A percentile compares a stretch with the other conserved stretches of the same genome.
Conservation (phyloP, 1,140 invertebrate species). For the Whitmania pigra region DNA sequence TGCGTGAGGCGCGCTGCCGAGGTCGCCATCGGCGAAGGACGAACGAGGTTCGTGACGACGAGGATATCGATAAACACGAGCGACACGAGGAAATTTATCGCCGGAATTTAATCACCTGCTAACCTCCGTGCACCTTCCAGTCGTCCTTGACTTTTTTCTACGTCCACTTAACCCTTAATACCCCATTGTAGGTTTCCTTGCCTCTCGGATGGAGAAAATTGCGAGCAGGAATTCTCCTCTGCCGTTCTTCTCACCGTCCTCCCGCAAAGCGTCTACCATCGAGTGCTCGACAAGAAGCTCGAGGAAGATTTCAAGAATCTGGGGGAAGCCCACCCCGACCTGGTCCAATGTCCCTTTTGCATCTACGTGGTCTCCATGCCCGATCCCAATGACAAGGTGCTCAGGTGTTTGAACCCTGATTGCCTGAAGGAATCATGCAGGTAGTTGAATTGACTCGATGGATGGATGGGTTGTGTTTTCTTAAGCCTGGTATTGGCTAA, state of each 20-base stretch:
- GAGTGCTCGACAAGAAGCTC: slow-evolving; percentile 40
- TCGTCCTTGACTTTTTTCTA: too few relatives aligned
- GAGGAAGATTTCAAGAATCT: slow-evolving; percentile 51
- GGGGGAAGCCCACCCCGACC: neutral
- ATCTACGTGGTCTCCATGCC: slow-evolving; percentile 51
- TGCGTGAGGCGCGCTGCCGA: slow-evolving; percentile 47
- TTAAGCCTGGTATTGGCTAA: neutral
- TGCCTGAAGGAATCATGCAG: slow-evolving; percentile 56
- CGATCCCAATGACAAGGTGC: slow-evolving; percentile 49
- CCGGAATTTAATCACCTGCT: too few relatives aligned
- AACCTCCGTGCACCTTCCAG: too few relatives aligned
- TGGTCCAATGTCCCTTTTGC: slow-evolving; percentile 50
- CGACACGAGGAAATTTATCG: too few relatives aligned
- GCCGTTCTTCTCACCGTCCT: neutral
- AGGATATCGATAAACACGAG: neutral
- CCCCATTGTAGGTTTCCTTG: neutral
- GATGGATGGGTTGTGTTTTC: neutral
- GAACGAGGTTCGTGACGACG: slow-evolving; percentile 38
- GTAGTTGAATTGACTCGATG: slow-evolving; percentile 27
- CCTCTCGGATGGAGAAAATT: neutral
- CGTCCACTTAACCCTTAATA: too few relatives aligned
- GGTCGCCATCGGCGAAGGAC: slow-evolving; percentile 46
- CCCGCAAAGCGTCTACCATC: neutral
- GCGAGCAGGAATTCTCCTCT: neutral
- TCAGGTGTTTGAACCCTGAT: slow-evolving; percentile 53